These are phyloP conservation scores for Ctenoplectra terminalis DNA, from an alignment of 1,140 invertebrate species.

Conservation along the genomic window DNA sequence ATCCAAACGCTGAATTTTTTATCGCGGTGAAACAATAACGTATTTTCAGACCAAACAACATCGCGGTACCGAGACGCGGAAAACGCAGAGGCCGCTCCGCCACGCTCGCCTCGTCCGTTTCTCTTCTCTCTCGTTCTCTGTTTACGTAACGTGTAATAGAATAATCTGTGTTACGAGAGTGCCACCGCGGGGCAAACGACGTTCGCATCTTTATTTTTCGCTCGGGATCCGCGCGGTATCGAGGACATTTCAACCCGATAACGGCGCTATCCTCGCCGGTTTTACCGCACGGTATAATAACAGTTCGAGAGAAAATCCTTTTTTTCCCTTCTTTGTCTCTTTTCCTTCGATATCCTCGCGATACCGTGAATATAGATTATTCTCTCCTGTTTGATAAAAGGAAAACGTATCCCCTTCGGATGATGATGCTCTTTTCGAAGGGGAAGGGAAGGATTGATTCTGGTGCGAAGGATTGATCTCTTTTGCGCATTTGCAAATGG, in stretches of 20 bases:
- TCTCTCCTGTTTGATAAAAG: background rate
- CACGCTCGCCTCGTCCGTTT: slow-evolving; percentile 22
- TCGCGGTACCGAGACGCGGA: slow-evolving; percentile 57
- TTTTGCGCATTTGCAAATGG: background rate
- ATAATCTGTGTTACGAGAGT: slow-evolving; percentile 73
- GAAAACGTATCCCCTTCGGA: background rate
- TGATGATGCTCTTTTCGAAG: background rate
- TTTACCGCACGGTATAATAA: slow-evolving; percentile 22
- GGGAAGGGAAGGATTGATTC: background rate
- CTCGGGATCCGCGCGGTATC: slow-evolving; percentile 9
- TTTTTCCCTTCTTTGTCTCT: background rate
- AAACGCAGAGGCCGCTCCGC: slow-evolving; percentile 36
- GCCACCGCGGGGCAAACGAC: slow-evolving; percentile 27
- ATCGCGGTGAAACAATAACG: slow-evolving; percentile 79
- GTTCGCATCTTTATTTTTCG: slow-evolving; percentile 55
- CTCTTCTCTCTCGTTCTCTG: slow-evolving; percentile 40
- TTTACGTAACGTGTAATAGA: slow-evolving; percentile 79
- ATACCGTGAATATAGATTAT: slow-evolving; percentile 10
- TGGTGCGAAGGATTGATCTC: background rate
- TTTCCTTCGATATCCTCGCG: background rate
- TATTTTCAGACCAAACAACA: slow-evolving; percentile 81
- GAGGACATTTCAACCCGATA: slow-evolving; percentile 44
- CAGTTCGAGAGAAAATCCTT: slow-evolving; percentile 3
- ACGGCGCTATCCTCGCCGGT: slow-evolving; percentile 5
- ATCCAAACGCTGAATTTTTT: slow-evolving; percentile 81